phyloP scores from a whole-genome alignment of 2,888 invertebrate genomes.

The Pterostichus niger region DNA sequence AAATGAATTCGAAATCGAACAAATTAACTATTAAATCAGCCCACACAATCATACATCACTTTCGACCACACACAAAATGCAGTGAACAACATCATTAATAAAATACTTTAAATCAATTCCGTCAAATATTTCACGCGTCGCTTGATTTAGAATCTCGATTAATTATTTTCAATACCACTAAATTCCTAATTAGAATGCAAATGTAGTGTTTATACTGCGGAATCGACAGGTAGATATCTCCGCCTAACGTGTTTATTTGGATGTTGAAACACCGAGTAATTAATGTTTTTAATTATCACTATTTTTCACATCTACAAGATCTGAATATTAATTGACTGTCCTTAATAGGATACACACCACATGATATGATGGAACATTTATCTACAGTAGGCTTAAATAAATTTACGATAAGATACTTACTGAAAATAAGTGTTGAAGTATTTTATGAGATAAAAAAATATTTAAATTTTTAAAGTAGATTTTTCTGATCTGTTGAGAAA shows the following conservation, averaged over 20 bases:
- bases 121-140: conserved; percentile 49
- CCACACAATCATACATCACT: conserved; percentile 37
- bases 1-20: conserved; percentile 41
- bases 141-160: conserved; percentile 43
- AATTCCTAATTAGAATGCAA: conserved; percentile 60
- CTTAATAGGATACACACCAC: background rate
- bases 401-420: no score
- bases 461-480: no score
- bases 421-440: no score
- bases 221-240: conserved; percentile 51
- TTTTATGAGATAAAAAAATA: no score
- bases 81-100: conserved; percentile 58
- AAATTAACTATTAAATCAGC: conserved; percentile 54
- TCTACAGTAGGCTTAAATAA: no score
- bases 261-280: conserved; percentile 54
- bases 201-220: conserved; percentile 51
- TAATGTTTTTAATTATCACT: conserved; percentile 52
- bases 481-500: no score
- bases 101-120: conserved; percentile 53
- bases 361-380: no score
- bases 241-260: conserved; percentile 51
- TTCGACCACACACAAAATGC: conserved; percentile 52
- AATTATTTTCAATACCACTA: conserved; percentile 55
- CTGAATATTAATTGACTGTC: conserved; percentile 37
- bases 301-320: conserved; percentile 52